Evolutionary conservation across 2,888 invertebrate genomes (phyloP).

Genomic region (Plagodis dolabraria): DNA sequence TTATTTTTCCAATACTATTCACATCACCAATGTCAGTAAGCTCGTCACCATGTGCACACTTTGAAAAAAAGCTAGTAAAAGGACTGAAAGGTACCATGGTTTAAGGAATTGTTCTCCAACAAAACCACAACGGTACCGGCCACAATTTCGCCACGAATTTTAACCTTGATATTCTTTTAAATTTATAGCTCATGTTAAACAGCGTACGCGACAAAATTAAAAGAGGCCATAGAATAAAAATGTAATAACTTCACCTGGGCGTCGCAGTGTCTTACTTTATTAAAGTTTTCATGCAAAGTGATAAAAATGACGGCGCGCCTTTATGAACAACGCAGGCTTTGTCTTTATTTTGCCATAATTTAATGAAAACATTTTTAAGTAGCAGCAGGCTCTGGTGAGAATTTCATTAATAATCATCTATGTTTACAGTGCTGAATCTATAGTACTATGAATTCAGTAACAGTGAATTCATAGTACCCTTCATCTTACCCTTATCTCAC

Average conservation of each 20-base stretch:
- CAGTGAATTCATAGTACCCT: too few species aligned
- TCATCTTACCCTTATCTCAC: too few species aligned
- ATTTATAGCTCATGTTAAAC: conserved; percentile 7
- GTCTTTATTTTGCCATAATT: conserved; percentile 66
- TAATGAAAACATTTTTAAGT: conserved; percentile 43
- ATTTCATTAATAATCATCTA: not conserved
- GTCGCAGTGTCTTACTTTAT: conserved; percentile 67
- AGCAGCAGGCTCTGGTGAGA: conserved; percentile 2
- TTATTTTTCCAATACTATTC: too few species aligned
- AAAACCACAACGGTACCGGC: too few species aligned
- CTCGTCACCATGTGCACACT: too few species aligned
- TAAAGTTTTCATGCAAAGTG: conserved; percentile 76
- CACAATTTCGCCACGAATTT: not conserved
- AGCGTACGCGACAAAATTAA: conserved; percentile 60
- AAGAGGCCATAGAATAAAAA: conserved; percentile 68
- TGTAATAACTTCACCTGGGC: conserved; percentile 66
- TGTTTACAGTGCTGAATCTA: too few species aligned
- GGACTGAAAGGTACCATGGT: too few species aligned
- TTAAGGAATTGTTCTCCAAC: too few species aligned
- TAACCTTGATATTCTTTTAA: conserved; percentile 1
- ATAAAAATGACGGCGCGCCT: conserved; percentile 73
- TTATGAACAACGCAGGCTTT: conserved; percentile 58
- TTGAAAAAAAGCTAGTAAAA: too few species aligned
- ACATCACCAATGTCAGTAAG: too few species aligned
- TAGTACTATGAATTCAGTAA: too few species aligned